Percentiles rank a stretch among this genome's conserved stretches.
Evolutionary conservation across 2,888 invertebrate species (phyloP).

Genomic region (Cactoblastis cactorum): DNA sequence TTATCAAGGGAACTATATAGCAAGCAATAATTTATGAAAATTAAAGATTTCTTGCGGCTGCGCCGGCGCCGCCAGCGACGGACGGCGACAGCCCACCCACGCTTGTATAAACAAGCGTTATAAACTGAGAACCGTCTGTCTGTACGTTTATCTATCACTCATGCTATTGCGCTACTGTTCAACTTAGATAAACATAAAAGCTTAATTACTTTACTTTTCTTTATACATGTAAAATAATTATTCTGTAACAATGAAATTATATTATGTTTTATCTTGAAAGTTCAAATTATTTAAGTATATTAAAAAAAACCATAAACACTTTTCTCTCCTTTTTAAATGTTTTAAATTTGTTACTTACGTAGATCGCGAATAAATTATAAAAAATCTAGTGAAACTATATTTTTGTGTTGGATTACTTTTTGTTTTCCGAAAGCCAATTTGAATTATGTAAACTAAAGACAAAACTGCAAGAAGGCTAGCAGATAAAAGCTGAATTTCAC

Average conservation of each 20-base stretch:
- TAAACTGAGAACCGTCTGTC: constrained; percentile 17
- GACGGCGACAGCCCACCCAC: constrained; percentile 22
- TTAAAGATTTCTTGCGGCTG: constrained; percentile 22
- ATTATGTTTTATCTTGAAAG: not conserved
- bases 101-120: constrained; percentile 18
- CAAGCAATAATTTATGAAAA: constrained; percentile 6
- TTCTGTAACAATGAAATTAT: not conserved
- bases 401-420: too few species aligned
- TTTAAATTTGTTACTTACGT: too few species aligned
- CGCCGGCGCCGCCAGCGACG: constrained; percentile 33
- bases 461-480: too few species aligned
- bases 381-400: too few species aligned
- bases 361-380: too few species aligned
- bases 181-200: not conserved
- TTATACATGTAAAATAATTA: not conserved
- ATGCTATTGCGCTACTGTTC: not conserved
- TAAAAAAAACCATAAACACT: too few species aligned
- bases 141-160: constrained; percentile 13
- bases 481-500: too few species aligned
- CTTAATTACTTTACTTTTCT: not conserved
- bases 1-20: not conserved
- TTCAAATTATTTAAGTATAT: not conserved
- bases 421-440: too few species aligned
- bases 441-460: too few species aligned
- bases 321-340: too few species aligned